Conservation (phyloP, 2,113 vertebrate genomes). For the Guaruba guarouba region DNA sequence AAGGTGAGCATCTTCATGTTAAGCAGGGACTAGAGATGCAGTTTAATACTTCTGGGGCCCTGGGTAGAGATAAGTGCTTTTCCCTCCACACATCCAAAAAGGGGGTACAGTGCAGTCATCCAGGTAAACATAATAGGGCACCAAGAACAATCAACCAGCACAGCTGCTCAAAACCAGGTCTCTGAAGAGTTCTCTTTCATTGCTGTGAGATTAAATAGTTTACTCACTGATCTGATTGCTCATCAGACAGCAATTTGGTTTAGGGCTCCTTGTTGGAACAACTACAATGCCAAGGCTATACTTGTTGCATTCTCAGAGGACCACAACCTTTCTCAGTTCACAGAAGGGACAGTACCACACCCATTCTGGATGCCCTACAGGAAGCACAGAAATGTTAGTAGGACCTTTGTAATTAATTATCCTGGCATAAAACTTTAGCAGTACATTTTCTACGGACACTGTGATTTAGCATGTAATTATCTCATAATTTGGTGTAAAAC, state of each 20-base stretch:
- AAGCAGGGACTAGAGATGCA: not conserved
- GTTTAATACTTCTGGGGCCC: not conserved
- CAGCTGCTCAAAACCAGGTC: not conserved
- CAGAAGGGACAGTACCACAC: not conserved
- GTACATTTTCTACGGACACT: not conserved
- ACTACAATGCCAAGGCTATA: not conserved
- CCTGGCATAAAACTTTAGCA: constrained; percentile 8
- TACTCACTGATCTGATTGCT: not conserved
- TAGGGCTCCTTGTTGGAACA: not conserved
- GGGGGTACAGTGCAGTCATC: not conserved
- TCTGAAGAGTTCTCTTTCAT: not conserved
- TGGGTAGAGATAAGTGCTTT: not conserved
- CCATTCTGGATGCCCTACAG: not conserved
- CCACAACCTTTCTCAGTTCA: not conserved
- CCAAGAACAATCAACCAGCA: not conserved
- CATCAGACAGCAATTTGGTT: not conserved
- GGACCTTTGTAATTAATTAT: constrained; percentile 5
- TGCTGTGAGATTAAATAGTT: not conserved
- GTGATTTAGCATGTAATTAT: constrained; percentile 57
- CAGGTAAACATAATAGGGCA: not conserved
- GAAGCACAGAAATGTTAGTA: constrained; percentile 51
- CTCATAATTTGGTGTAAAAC: constrained; percentile 52
- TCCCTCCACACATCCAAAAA: not conserved
- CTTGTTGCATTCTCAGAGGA: not conserved
- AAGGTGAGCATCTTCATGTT: not conserved